phyloP scores from a whole-genome alignment of 2,113 vertebrate genomes.

The Epinephelus fuscoguttatus region DNA sequence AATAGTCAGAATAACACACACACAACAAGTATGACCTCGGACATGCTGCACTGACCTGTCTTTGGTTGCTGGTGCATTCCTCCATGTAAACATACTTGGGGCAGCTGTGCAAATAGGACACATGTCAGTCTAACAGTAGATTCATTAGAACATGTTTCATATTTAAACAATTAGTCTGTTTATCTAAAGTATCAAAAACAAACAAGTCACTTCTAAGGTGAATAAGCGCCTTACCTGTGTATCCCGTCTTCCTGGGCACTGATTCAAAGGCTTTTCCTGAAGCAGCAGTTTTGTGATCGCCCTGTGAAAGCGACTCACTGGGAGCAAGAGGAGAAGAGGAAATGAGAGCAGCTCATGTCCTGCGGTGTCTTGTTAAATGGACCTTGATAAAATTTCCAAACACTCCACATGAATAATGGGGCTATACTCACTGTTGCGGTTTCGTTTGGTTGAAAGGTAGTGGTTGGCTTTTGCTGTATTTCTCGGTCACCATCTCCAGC shows the following conservation, averaged over 20 bases:
- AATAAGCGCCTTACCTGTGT: constrained; percentile 63
- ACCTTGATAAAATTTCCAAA: not conserved
- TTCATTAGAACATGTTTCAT: not conserved
- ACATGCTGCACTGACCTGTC: constrained; percentile 72
- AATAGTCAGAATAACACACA: not conserved
- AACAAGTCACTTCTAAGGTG: not conserved
- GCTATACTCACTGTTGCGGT: constrained; percentile 77
- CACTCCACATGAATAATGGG: not conserved
- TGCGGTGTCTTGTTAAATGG: not conserved
- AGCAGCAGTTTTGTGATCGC: constrained; percentile 59
- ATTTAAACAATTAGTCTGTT: not conserved
- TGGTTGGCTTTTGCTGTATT: constrained; percentile 83
- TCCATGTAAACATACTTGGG: constrained; percentile 76
- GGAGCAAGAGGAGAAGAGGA: constrained; percentile 16
- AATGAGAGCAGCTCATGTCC: not conserved
- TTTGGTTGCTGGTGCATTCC: constrained; percentile 61
- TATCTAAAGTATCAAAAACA: not conserved
- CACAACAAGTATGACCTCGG: not conserved
- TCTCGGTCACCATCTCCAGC: constrained; percentile 83
- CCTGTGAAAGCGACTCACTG: constrained; percentile 68
- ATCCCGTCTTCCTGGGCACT: constrained; percentile 57
- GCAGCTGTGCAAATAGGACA: constrained; percentile 63
- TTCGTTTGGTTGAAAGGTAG: constrained; percentile 83
- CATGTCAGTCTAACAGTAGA: not conserved
- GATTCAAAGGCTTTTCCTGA: constrained; percentile 72